Conservation (phyloP, 37 sponge, comb jelly and placozoan genomes). For the Agelas oroides region DNA sequence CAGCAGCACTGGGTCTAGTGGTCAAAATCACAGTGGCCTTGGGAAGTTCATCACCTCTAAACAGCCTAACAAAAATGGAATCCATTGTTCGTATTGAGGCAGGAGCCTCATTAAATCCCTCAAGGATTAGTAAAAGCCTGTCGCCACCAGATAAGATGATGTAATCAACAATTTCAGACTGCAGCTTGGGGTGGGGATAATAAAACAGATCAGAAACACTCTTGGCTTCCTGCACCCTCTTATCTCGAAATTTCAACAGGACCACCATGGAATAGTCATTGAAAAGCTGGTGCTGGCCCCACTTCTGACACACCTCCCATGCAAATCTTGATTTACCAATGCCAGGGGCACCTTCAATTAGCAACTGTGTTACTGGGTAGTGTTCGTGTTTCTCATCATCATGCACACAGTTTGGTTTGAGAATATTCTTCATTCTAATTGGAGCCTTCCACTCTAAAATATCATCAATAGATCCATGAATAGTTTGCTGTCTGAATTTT, state of each 20-base stretch:
- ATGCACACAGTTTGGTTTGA: no score
- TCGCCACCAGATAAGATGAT: not conserved
- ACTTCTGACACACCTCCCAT: slow-evolving; percentile 26
- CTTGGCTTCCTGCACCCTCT: slow-evolving; percentile 13
- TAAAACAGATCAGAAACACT: slow-evolving; percentile 9
- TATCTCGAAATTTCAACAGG: slow-evolving; percentile 18
- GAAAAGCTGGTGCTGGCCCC: not conserved
- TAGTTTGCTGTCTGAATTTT: no score
- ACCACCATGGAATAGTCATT: slow-evolving; percentile 8
- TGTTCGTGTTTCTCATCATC: no score
- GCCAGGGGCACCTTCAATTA: slow-evolving; percentile 47
- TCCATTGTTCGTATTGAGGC: not conserved
- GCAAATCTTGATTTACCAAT: slow-evolving; percentile 39
- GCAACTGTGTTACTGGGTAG: slow-evolving; percentile 6
- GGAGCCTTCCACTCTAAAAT: no score
- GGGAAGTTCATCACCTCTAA: slow-evolving; percentile 20
- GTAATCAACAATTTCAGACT: not conserved
- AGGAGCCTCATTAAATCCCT: slow-evolving; percentile 49
- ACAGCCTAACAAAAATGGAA: slow-evolving; percentile 8
- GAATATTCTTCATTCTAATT: no score
- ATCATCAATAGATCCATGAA: no score
- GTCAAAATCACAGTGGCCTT: slow-evolving; percentile 15
- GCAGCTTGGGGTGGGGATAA: not conserved
- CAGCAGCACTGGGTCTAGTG: slow-evolving; percentile 30
- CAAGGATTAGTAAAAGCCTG: slow-evolving; percentile 17